phyloP scores from a whole-genome alignment of 2,797 vertebrate species.

The Falco columbarius region DNA sequence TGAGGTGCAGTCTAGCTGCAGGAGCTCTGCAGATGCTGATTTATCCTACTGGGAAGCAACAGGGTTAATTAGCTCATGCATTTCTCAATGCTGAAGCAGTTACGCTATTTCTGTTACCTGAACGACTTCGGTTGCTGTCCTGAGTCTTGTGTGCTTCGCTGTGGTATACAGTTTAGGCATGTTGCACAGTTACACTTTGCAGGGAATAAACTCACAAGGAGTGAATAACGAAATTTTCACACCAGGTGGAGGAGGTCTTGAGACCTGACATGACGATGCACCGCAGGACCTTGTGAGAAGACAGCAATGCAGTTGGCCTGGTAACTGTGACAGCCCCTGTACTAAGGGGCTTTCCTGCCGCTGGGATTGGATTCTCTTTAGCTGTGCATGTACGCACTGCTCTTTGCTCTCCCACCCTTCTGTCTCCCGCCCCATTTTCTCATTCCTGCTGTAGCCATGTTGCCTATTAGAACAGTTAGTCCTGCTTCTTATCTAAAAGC shows the following conservation, averaged over 20 bases:
- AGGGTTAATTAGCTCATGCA: neutral
- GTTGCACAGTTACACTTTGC: neutral
- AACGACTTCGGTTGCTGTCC: neutral
- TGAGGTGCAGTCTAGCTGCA: neutral
- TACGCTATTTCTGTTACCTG: neutral
- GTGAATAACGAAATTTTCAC: neutral
- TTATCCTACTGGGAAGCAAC: neutral
- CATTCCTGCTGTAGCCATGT: neutral
- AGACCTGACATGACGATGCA: fast-evolving
- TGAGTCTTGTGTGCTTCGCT: neutral
- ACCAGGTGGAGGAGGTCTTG: neutral
- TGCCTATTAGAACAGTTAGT: neutral
- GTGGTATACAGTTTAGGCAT: neutral
- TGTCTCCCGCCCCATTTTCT: neutral
- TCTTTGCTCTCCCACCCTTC: neutral
- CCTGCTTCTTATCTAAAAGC: neutral
- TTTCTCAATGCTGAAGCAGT: neutral
- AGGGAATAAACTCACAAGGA: neutral
- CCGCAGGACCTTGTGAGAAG: neutral
- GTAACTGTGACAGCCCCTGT: neutral
- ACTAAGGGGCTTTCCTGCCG: fast-evolving
- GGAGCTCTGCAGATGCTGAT: neutral
- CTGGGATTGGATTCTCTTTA: neutral
- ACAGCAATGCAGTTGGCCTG: neutral
- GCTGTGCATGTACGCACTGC: fast-evolving